phyloP scores from a whole-genome alignment of 2,113 vertebrate genomes.

The Vulpes vulpes region DNA sequence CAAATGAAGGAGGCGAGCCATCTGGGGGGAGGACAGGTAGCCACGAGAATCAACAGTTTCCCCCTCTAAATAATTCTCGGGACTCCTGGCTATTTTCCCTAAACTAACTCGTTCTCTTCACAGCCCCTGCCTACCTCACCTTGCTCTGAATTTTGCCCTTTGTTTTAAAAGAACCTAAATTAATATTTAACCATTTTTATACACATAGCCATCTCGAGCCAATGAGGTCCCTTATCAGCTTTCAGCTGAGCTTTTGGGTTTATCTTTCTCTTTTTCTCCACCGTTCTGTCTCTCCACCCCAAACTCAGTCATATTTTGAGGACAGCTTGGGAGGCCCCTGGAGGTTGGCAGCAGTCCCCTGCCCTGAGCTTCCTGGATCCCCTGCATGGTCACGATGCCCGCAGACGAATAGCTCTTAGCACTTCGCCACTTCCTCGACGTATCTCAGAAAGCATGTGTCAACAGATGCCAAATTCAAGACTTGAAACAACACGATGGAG shows the following conservation, averaged over 20 bases:
- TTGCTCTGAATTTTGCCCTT: not conserved
- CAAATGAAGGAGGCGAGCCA: not conserved
- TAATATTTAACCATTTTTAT: conserved; percentile 56
- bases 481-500: not conserved
- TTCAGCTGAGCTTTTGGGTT: not conserved
- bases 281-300: not conserved
- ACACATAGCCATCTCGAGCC: not conserved
- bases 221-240: fast-evolving
- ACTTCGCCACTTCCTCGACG: not conserved
- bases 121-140: not conserved
- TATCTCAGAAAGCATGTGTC: not conserved
- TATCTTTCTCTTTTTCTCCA: not conserved
- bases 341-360: fast-evolving
- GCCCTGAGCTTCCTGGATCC: not conserved
- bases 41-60: not conserved
- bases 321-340: not conserved
- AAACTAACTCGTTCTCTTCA: fast-evolving
- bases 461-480: not conserved
- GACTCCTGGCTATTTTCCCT: fast-evolving
- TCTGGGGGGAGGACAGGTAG: not conserved
- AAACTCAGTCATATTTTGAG: not conserved
- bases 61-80: too few species aligned
- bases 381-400: fast-evolving
- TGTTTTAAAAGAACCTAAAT: not conserved
- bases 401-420: fast-evolving